Evolutionary conservation across 2,888 invertebrate genomes (phyloP), one percentile per base, ranked within the genome.

Genomic region (Drosophila differens): DNA sequence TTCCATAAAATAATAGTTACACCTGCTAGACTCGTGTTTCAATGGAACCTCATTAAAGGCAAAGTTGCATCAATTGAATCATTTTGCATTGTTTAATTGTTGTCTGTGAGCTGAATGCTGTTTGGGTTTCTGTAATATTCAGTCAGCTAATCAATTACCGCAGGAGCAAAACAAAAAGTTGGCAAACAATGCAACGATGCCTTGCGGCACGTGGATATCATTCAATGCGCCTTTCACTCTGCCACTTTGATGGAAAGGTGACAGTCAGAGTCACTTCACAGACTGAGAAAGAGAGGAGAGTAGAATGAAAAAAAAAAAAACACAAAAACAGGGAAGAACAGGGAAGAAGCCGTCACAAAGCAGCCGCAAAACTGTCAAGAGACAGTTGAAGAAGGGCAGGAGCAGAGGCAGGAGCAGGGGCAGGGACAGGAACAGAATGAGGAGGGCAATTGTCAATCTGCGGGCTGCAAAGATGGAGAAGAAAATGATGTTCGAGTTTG

Each of bases 191-290:
- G 75, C 87, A 55, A 37, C 22, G 32, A 44, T 58, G 73, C 57
- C 70, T 76, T 81, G 90, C 91, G 88, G 91, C 89, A 89, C 89
- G 89, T 91, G 89, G 91, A 77, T 76, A 76, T 57, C 71, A 58
- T 58, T 69, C 65, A 78, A 71, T 73, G 69, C 70, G 76, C 79
- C 91, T 85, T 91, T 91, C 85, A 79, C 85, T 86, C 85, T 86
- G 89, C 70, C 73, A 75, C 41, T 52, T 79, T 89, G 89, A 89
- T 91, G 88, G 91, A 91, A 91, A 89, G 89, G 88, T 91, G 89
- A 87, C 91, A 89, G 88, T 89, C 89, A 69, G 70, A 75, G 86
- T 68, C 77, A 81, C 65, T 54, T 69, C 60, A 55, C 63, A 39
- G 60, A 54, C 25, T 1, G 25, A 65, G 39, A 41, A 5, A 12